Evolutionary conservation across 2,888 invertebrate genomes (phyloP).

Genomic region (Sinhomidia bicolor): DNA sequence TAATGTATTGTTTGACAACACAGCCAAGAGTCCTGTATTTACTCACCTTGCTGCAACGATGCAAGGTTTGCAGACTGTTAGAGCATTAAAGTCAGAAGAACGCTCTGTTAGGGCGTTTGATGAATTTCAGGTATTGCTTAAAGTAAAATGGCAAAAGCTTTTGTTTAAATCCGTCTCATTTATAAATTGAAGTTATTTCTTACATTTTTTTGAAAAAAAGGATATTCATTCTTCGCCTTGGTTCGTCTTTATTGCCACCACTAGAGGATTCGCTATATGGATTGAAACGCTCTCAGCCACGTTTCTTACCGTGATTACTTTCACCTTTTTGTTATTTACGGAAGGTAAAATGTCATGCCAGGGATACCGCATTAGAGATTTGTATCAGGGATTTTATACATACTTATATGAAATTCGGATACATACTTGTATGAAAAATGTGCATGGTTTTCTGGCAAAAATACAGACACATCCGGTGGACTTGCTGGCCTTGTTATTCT

Average conservation of each 20-base stretch:
- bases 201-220: conserved; percentile 46
- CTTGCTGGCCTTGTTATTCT: conserved; percentile 77
- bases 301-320: conserved; percentile 92
- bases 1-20: too few relatives aligned
- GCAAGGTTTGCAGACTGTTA: conserved; percentile 94
- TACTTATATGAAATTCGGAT: too few relatives aligned
- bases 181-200: too few relatives aligned
- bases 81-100: conserved; percentile 84
- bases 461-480: conserved; percentile 70
- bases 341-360: conserved; percentile 83
- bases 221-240: conserved; percentile 71
- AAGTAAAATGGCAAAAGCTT: neutral
- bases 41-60: conserved; percentile 94
- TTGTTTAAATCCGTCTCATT: too few relatives aligned
- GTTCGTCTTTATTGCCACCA: conserved; percentile 90
- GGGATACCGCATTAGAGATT: too few relatives aligned
- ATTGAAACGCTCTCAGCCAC: conserved; percentile 93
- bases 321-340: conserved; percentile 87
- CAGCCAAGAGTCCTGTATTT: conserved; percentile 91
- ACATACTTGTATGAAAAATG: too few relatives aligned
- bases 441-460: too few relatives aligned
- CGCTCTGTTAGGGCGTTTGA: conserved; percentile 50
- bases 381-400: too few relatives aligned
- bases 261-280: conserved; percentile 97
- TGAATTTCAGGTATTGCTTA: conserved; percentile 44